Percentiles rank a stretch among this genome's conserved stretches.
Evolutionary conservation across 1,140 invertebrate genomes (phyloP).

Genomic region (Drosophila carrolli): DNA sequence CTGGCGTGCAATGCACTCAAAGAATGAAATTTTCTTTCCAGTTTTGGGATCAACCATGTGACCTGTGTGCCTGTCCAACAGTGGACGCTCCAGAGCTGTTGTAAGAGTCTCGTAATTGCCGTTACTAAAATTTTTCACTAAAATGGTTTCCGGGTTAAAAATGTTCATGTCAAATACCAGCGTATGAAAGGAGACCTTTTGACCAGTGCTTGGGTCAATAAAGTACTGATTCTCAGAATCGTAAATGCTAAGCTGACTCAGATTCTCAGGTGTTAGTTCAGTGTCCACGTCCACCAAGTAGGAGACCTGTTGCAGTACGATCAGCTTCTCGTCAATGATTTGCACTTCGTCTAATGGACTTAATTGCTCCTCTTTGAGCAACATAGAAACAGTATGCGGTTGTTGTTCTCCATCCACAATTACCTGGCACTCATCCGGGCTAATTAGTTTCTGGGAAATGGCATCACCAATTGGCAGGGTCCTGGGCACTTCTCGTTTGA

Average conservation of each 20-base stretch:
- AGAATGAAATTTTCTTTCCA: conserved; percentile 92
- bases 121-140: conserved; percentile 91
- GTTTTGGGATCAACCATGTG: conserved; percentile 93
- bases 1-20: conserved; percentile 91
- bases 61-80: conserved; percentile 91
- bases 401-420: conserved; percentile 86
- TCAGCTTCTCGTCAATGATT: conserved; percentile 86
- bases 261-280: conserved; percentile 87
- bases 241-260: conserved; percentile 90
- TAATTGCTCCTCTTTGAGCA: conserved; percentile 88
- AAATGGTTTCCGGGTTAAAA: conserved; percentile 90
- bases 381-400: conserved; percentile 87
- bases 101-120: conserved; percentile 89
- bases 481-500: conserved; percentile 61
- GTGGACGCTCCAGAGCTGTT: conserved; percentile 89
- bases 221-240: conserved; percentile 91
- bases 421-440: conserved; percentile 89
- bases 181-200: conserved; percentile 91
- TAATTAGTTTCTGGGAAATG: conserved; percentile 90
- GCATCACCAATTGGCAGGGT: conserved; percentile 88
- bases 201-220: conserved; percentile 90
- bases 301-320: conserved; percentile 70
- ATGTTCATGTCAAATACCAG: conserved; percentile 90
- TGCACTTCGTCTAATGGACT: conserved; percentile 89
- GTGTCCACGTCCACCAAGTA: conserved; percentile 78